phyloP scores from a whole-genome alignment of 2,888 invertebrate species.

The Sericinus montela region DNA sequence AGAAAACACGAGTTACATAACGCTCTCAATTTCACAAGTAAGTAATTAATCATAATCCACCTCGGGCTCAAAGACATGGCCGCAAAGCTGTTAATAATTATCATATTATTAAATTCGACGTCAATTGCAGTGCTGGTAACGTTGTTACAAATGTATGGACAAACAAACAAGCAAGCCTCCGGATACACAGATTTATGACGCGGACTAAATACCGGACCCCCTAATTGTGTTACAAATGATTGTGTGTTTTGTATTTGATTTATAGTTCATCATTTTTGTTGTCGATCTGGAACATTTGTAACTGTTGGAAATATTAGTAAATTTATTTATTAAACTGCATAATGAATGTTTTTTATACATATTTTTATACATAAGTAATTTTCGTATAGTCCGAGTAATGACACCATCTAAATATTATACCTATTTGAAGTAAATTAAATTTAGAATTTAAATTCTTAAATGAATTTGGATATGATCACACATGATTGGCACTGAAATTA shows the following conservation, averaged over 20 bases:
- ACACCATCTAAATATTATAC: too few relatives aligned
- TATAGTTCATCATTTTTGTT: constrained; percentile 37
- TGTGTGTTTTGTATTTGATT: constrained; percentile 46
- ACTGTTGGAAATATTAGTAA: constrained; percentile 3
- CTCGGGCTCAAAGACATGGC: not conserved
- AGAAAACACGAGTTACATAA: constrained; percentile 4
- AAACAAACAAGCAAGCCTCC: constrained; percentile 53
- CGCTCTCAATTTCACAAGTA: constrained; percentile 4
- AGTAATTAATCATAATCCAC: constrained; percentile 14
- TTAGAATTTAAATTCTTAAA: too few relatives aligned
- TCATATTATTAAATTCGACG: constrained; percentile 21
- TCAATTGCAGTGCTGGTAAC: constrained; percentile 12
- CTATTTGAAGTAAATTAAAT: too few relatives aligned
- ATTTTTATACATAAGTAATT: too few relatives aligned
- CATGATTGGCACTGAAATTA: too few relatives aligned
- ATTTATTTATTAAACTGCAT: not conserved
- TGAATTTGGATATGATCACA: too few relatives aligned
- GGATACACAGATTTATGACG: constrained; percentile 70
- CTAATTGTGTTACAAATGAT: constrained; percentile 72
- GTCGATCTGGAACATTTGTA: constrained; percentile 15
- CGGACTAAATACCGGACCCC: constrained; percentile 46
- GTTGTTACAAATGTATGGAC: constrained; percentile 41
- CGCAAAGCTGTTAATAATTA: constrained; percentile 23
- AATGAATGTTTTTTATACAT: too few relatives aligned
- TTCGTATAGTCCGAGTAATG: too few relatives aligned